phyloP scores from a whole-genome alignment of 2,797 vertebrate species.

The Holocentrus rufus region DNA sequence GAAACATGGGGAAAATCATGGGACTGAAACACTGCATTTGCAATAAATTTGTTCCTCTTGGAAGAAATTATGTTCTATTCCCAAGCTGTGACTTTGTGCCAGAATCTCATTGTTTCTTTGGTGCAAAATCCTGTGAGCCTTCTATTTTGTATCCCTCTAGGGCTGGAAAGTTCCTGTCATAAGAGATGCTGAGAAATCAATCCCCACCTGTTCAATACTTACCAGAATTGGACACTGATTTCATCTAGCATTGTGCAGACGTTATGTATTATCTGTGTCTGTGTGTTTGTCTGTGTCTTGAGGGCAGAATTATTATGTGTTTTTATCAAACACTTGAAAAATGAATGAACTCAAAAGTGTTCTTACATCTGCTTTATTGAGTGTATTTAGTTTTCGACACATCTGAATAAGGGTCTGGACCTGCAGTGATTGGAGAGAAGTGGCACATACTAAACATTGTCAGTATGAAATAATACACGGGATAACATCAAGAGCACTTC shows the following conservation, averaged over 20 bases:
- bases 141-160: neutral
- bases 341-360: neutral
- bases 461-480: neutral
- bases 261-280: neutral
- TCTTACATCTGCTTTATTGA: neutral
- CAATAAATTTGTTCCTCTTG: too few relatives aligned
- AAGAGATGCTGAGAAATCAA: neutral
- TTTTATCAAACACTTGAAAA: neutral
- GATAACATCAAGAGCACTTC: neutral
- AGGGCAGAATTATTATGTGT: neutral
- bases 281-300: too few relatives aligned
- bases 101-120: neutral
- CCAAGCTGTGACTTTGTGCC: too few relatives aligned
- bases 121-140: neutral
- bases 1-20: too few relatives aligned
- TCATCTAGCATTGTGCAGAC: neutral
- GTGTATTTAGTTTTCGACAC: neutral
- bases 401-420: neutral
- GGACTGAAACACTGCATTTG: too few relatives aligned
- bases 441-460: neutral
- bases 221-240: neutral
- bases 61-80: too few relatives aligned
- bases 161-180: neutral
- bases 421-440: neutral
- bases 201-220: neutral